A percentile compares a stretch with the other conserved stretches of the same genome.
These are phyloP conservation scores for Guaruba guarouba DNA, from an alignment of 2,113 vertebrate species.

Conservation along the genomic window DNA sequence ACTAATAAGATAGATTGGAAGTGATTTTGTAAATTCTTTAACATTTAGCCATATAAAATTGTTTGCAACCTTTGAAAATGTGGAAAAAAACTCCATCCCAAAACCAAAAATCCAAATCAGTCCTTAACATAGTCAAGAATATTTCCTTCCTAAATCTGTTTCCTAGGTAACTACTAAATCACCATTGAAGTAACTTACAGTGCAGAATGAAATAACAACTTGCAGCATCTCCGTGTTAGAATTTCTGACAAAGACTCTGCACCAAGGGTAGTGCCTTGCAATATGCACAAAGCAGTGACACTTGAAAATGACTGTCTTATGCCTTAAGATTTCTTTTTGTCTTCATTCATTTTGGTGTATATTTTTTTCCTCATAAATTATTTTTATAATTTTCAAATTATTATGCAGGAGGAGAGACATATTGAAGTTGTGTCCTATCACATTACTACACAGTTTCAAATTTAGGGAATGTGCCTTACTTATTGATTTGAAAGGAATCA, in stretches of 20 bases:
- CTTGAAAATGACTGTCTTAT: not conserved
- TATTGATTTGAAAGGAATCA: not conserved
- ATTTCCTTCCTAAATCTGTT: slow-evolving; percentile 21
- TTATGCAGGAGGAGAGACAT: not conserved
- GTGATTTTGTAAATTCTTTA: not conserved
- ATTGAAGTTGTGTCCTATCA: not conserved
- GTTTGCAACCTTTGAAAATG: not conserved
- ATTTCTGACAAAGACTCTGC: not conserved
- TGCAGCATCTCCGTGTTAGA: not conserved
- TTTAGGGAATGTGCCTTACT: not conserved
- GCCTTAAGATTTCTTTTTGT: not conserved
- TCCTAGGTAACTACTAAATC: slow-evolving; percentile 51
- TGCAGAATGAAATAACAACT: not conserved
- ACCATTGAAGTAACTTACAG: not conserved
- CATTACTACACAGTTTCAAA: not conserved
- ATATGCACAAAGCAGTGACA: not conserved
- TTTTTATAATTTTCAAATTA: not conserved
- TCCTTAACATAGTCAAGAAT: not conserved
- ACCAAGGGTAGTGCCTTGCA: not conserved
- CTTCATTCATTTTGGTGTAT: not conserved
- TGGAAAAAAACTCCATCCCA: accelerated
- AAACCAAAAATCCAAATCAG: not conserved
- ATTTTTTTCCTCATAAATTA: too few relatives aligned
- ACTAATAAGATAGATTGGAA: not conserved
- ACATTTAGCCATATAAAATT: not conserved